phyloP scores from a whole-genome alignment of 2,113 vertebrate species.

The Erythrocebus patas region DNA sequence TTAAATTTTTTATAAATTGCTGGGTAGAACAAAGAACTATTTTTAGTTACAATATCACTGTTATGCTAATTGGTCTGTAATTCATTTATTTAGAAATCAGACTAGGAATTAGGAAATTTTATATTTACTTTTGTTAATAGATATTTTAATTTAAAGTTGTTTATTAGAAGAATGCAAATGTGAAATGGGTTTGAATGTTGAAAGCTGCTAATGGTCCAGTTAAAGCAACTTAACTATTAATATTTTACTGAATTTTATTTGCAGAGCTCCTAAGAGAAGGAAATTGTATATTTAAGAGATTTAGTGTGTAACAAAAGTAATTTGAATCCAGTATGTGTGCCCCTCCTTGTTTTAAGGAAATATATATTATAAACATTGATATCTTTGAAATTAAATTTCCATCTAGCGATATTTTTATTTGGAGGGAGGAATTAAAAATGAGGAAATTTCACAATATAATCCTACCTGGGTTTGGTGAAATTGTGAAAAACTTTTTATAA shows the following conservation, averaged over 20 bases:
- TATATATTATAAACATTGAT: not conserved
- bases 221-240: not conserved
- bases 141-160: conserved; percentile 41
- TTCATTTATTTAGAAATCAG: conserved; percentile 13
- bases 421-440: conserved; percentile 6
- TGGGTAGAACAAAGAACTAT: not conserved
- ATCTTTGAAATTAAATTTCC: not conserved
- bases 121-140: not conserved
- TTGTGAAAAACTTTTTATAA: not conserved
- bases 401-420: conserved; percentile 15
- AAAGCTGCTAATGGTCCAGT: not conserved
- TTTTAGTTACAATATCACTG: not conserved
- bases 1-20: conserved; percentile 9
- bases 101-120: not conserved
- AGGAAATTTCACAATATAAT: not conserved
- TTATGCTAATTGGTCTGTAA: not conserved
- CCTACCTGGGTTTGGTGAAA: not conserved
- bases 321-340: not conserved
- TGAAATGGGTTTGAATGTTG: not conserved
- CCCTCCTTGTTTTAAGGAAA: not conserved
- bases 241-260: conserved; percentile 10
- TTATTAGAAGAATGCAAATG: not conserved
- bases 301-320: not conserved
- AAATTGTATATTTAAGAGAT: not conserved
- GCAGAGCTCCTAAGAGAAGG: not conserved